Percentiles rank a stretch among this genome's conserved stretches.
These are phyloP conservation scores for Strix uralensis DNA, from an alignment of 2,113 vertebrate species.

Conservation along the genomic window DNA sequence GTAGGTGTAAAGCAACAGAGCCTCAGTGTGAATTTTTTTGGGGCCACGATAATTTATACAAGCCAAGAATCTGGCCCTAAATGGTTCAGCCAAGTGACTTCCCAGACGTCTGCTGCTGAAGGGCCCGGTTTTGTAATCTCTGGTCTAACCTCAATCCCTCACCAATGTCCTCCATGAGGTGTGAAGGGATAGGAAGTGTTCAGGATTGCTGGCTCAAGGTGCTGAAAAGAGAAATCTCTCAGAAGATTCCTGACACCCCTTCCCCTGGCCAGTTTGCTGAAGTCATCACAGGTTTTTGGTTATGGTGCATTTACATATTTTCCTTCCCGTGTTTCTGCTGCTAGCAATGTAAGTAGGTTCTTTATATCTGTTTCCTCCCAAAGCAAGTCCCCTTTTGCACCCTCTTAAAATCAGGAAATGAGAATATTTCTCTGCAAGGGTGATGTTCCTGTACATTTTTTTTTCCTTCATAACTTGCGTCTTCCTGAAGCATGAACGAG, in stretches of 20 bases:
- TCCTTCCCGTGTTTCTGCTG: background rate
- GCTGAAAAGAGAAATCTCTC: background rate
- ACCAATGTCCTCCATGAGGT: background rate
- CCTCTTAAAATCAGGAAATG: background rate
- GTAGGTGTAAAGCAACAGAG: background rate
- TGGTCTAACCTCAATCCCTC: background rate
- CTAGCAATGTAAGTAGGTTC: background rate
- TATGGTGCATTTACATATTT: background rate
- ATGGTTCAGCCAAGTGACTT: background rate
- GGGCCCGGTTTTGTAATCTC: background rate
- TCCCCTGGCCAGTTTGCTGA: background rate
- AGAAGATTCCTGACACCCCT: background rate
- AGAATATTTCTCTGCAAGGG: background rate
- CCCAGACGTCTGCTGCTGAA: background rate
- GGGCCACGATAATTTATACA: background rate
- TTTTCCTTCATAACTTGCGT: background rate
- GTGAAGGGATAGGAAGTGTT: background rate
- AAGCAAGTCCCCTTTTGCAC: background rate
- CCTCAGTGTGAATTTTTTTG: background rate
- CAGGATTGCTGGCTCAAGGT: background rate
- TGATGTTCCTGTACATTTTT: background rate
- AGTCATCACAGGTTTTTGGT: background rate
- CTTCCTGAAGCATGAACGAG: background rate
- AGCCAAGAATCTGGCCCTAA: background rate
- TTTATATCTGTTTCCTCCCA: background rate